Evolutionary conservation across 2,888 invertebrate species (phyloP).

Genomic region (Melieria picta): DNA sequence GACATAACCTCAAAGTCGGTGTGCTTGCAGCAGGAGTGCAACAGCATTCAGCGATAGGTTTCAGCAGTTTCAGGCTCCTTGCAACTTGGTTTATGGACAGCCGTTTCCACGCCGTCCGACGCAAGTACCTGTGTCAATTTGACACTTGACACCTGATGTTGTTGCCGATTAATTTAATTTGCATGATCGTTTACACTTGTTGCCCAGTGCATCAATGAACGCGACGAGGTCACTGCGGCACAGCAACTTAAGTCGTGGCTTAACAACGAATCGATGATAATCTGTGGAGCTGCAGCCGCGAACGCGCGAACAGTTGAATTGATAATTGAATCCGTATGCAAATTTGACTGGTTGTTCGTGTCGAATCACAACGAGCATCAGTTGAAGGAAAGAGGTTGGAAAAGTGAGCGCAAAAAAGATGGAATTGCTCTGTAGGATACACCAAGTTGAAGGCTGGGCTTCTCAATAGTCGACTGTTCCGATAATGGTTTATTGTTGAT

Average conservation of each 20-base stretch:
- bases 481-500: too few relatives aligned
- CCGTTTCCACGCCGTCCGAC: too few relatives aligned
- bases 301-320: too few relatives aligned
- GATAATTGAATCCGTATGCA: too few relatives aligned
- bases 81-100: too few relatives aligned
- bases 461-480: too few relatives aligned
- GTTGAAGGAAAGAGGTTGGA: not conserved
- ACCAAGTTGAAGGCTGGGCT: not conserved
- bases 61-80: too few relatives aligned
- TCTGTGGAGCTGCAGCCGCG: constrained; percentile 40
- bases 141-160: constrained; percentile 45
- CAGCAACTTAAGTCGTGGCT: constrained; percentile 23
- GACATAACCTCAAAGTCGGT: too few relatives aligned
- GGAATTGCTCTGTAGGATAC: not conserved
- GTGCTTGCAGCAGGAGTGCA: too few relatives aligned
- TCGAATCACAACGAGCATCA: too few relatives aligned
- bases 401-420: not conserved
- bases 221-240: constrained; percentile 12
- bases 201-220: constrained; percentile 12
- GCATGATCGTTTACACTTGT: constrained; percentile 57
- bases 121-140: not conserved
- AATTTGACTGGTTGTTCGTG: too few relatives aligned
- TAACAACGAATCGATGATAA: constrained; percentile 47
- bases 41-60: too few relatives aligned
- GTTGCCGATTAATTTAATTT: constrained; percentile 54